phyloP scores from a whole-genome alignment of 2,113 vertebrate species.

The Cheilinus undulatus region DNA sequence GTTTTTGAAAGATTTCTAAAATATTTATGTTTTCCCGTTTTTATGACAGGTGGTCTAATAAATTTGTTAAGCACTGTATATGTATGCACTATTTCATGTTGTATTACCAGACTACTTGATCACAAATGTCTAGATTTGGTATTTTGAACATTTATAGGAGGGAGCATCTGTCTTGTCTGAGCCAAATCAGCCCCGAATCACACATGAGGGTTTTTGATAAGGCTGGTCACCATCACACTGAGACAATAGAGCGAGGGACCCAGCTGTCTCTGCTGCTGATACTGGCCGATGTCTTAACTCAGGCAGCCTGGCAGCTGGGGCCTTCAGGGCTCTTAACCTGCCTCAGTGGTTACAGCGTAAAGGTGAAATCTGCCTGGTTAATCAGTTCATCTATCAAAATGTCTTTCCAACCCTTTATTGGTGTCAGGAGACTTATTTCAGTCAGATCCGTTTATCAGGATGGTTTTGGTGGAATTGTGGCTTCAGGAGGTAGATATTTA shows the following conservation, averaged over 20 bases:
- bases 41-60: too few species aligned
- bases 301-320: slow-evolving; percentile 73
- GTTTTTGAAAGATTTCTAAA: too few species aligned
- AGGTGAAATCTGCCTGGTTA: slow-evolving; percentile 54
- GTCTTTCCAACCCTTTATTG: slow-evolving; percentile 26
- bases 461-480: slow-evolving; percentile 22
- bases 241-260: slow-evolving; percentile 51
- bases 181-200: slow-evolving; percentile 71
- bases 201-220: slow-evolving; percentile 65
- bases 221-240: slow-evolving; percentile 57
- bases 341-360: slow-evolving; percentile 46
- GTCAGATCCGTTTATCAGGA: slow-evolving; percentile 52
- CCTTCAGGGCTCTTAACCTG: slow-evolving; percentile 47
- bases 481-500: slow-evolving; percentile 24
- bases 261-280: slow-evolving; percentile 64
- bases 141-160: slow-evolving; percentile 51
- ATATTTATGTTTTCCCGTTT: too few species aligned
- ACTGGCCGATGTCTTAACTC: slow-evolving; percentile 62
- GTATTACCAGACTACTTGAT: background rate
- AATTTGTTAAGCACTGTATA: too few species aligned
- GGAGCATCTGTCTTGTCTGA: slow-evolving; percentile 78
- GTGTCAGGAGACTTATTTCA: slow-evolving; percentile 28
- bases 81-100: too few species aligned
- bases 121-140: slow-evolving; percentile 21
- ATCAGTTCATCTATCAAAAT: slow-evolving; percentile 68